Evolutionary conservation across 2,113 vertebrate species (phyloP), one percentile per base, ranked within the genome.

Genomic region (Platysteira castanea): DNA sequence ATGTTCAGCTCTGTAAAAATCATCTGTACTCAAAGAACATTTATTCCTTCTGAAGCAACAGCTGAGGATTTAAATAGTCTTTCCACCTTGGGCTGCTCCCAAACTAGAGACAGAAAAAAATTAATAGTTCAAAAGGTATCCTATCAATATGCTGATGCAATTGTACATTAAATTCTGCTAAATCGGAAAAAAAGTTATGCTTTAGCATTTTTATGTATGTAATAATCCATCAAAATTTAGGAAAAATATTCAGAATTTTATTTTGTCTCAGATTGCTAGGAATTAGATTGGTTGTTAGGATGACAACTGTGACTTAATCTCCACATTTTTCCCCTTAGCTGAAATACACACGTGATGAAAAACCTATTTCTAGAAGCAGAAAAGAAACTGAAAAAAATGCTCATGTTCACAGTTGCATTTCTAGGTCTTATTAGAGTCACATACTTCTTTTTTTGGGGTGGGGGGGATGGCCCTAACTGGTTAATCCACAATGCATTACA

Each of bases 381-480:
- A 60, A 3, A 61, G 9, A 11, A 67, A 61, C 26, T n/a, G 17
- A 53, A 68, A 84, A 59, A 67, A 23, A 37, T 2, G 46, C 23
- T 50, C 16, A 31, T 5, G 9, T 46, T 74, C 28, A 44, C 19
- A 81, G 2, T 31, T 56, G 5, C 9, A 42, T 50, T 78, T 82
- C 33, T 84, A 44, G 79, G 54, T 10, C 54, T 56, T 64, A 15
- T 31, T 35, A 46, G 14, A 41, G 26, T 59, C 33, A 46, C 20
- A 44, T 11, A 41, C 6, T 39, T 67, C 44, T 49, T 22, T 41
- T 13, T 24, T 7, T 9, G 19, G 39, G n/a, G n/a, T n/a, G n/a
- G 6, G 15, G 24, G 10, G 4, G 23, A 4, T 5, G 10, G 7
- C 8, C 4, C 8, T 22, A 67, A 52, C 5, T 16, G 4, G 50